Percentiles rank a stretch among this genome's conserved stretches.
Conservation (phyloP, 2,888 invertebrate species). For the Anodontia alba region DNA sequence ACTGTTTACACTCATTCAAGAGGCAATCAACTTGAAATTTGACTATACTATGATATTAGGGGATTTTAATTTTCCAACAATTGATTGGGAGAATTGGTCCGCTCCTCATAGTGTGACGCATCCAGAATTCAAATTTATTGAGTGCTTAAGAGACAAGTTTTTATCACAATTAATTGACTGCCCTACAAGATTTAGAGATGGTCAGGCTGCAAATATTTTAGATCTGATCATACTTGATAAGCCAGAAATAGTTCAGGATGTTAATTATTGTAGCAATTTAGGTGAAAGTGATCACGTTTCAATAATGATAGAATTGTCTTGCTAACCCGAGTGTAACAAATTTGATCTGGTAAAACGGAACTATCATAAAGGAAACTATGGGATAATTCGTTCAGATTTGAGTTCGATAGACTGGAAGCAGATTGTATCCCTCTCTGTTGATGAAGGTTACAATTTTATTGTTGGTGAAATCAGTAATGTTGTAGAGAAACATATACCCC, state of each 20-base stretch:
- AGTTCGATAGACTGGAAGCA: neutral
- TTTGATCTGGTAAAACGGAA: neutral
- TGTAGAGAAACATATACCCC: neutral
- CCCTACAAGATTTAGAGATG: neutral
- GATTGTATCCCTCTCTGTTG: neutral
- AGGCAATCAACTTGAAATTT: neutral
- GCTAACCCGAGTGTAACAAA: neutral
- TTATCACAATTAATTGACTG: neutral
- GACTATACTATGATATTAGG: neutral
- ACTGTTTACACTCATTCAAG: neutral
- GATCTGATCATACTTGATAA: neutral
- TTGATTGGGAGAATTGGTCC: neutral
- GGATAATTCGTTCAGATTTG: neutral
- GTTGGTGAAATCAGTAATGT: neutral
- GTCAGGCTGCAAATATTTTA: neutral
- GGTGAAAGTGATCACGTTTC: neutral
- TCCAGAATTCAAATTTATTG: conserved; percentile 8
- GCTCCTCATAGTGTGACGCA: neutral
- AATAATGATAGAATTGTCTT: neutral
- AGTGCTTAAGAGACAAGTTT: neutral
- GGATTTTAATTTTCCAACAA: neutral
- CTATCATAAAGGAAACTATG: conserved; percentile 2
- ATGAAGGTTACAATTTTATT: neutral
- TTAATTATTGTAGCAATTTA: neutral
- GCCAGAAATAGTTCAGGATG: neutral